Evolutionary conservation across 1,140 invertebrate genomes (phyloP).

Genomic region (Tetramorium simillimum): DNA sequence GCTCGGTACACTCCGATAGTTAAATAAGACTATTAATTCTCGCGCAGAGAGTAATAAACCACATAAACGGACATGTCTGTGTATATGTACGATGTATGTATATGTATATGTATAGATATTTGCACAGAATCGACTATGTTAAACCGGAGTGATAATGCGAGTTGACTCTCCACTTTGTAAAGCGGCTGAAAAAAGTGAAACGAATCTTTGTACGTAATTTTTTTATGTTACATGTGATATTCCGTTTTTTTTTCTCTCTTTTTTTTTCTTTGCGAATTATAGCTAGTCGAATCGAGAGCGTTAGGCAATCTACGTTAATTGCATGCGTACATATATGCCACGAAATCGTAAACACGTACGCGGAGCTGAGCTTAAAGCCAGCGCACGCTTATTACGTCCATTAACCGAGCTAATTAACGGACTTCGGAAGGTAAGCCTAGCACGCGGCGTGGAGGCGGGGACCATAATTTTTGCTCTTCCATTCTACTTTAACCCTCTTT

Average conservation of each 20-base stretch:
- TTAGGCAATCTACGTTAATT: conserved; percentile 32
- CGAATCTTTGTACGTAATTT: background rate
- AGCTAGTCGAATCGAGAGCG: background rate
- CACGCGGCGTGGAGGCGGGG: conserved; percentile 82
- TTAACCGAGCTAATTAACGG: conserved; percentile 63
- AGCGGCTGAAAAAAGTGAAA: background rate
- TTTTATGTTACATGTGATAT: background rate
- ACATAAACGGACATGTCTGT: conserved; percentile 39
- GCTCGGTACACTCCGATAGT: conserved; percentile 1
- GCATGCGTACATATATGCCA: conserved; percentile 25
- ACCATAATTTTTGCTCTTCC: conserved; percentile 71
- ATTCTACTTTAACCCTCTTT: conserved; percentile 43
- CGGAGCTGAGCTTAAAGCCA: conserved; percentile 27
- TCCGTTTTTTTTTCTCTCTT: background rate
- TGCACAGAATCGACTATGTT: background rate
- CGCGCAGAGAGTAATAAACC: background rate
- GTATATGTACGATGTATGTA: conserved; percentile 37
- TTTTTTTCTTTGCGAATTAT: background rate
- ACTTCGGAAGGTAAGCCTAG: conserved; percentile 69
- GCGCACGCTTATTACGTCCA: conserved; percentile 60
- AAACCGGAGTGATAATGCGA: background rate
- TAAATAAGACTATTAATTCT: conserved; percentile 3
- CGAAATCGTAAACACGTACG: background rate
- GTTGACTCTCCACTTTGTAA: conserved; percentile 8
- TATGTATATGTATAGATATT: conserved; percentile 22